Evolutionary conservation across 2,888 invertebrate species (phyloP).

Genomic region (Ormyrus pomaceus): DNA sequence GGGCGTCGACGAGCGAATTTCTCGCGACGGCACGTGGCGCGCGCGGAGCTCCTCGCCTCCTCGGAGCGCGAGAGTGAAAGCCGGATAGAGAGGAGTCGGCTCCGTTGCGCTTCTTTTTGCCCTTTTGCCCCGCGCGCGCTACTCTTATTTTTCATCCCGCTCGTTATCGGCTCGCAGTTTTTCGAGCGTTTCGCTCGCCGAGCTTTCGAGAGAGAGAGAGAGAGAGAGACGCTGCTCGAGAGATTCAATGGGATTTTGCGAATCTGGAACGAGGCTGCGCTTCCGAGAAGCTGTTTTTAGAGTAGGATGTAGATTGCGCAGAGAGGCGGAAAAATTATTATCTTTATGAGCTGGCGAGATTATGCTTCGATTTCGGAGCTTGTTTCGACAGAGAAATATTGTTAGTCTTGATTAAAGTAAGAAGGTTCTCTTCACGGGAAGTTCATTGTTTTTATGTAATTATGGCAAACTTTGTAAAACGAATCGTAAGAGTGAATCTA

Average conservation of each 20-base stretch:
- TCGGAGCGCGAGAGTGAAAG: conserved; percentile 34
- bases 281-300: too few relatives aligned
- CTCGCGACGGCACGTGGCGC: conserved; percentile 4
- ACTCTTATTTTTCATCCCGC: not conserved
- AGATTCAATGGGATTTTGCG: too few relatives aligned
- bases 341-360: too few relatives aligned
- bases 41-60: not conserved
- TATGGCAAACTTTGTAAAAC: too few relatives aligned
- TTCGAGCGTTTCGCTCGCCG: not conserved
- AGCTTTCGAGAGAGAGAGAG: not conserved
- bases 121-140: not conserved
- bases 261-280: too few relatives aligned
- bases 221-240: too few relatives aligned
- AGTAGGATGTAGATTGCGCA: too few relatives aligned
- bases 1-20: conserved; percentile 23
- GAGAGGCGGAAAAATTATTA: too few relatives aligned
- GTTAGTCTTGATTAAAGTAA: not conserved
- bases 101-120: not conserved
- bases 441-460: too few relatives aligned
- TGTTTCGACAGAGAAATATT: not conserved
- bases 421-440: too few relatives aligned
- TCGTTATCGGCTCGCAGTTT: not conserved
- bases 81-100: conserved; percentile 28
- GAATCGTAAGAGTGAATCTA: too few relatives aligned
- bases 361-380: not conserved